Conservation (phyloP, 2,113 vertebrate species). For the Rhynchomys soricoides region DNA sequence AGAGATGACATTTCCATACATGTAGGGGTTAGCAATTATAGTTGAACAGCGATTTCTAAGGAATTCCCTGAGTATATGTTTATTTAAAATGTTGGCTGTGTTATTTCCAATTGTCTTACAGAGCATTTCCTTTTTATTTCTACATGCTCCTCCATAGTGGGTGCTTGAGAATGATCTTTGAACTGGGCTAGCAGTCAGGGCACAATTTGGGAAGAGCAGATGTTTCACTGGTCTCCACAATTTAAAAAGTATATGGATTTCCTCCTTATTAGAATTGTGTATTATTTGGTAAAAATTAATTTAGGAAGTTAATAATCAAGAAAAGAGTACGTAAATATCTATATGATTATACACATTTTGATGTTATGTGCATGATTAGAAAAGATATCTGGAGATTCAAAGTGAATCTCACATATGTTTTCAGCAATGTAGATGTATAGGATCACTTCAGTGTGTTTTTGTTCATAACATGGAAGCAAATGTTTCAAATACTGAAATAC, state of each 20-base stretch:
- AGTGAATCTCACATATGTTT: neutral
- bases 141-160: neutral
- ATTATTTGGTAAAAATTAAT: conserved; percentile 36
- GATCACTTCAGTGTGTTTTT: neutral
- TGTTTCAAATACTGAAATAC: neutral
- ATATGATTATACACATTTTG: neutral
- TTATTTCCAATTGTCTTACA: neutral
- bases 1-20: neutral
- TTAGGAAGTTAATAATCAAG: neutral
- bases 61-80: neutral
- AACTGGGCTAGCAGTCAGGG: neutral
- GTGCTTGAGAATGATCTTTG: neutral
- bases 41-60: conserved; percentile 1
- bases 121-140: neutral
- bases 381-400: neutral
- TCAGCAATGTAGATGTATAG: neutral
- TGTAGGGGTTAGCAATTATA: neutral
- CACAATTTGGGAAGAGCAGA: neutral
- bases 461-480: neutral
- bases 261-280: neutral
- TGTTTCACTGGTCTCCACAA: neutral
- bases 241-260: conserved; percentile 17
- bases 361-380: neutral
- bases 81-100: neutral
- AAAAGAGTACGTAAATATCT: neutral